phyloP scores from a whole-genome alignment of 2,113 vertebrate species.

The Seriola rivoliana region DNA sequence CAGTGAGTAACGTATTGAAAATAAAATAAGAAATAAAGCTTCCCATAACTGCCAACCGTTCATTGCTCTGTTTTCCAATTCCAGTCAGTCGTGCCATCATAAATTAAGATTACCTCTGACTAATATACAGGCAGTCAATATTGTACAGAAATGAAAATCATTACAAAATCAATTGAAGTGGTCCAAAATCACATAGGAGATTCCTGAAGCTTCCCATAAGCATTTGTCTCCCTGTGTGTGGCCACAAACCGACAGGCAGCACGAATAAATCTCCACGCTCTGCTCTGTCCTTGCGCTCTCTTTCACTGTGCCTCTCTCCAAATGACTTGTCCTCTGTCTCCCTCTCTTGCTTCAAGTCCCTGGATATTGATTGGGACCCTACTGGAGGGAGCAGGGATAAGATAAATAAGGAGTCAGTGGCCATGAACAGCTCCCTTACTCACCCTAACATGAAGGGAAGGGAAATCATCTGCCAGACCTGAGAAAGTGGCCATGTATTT shows the following conservation, averaged over 20 bases:
- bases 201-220: conserved; percentile 59
- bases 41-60: conserved; percentile 35
- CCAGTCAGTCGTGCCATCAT: conserved; percentile 50
- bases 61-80: conserved; percentile 47
- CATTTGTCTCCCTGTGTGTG: conserved; percentile 71
- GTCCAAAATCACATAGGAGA: conserved; percentile 63
- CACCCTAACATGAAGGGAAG: conserved; percentile 68
- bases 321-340: conserved; percentile 78
- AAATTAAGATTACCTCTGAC: conserved; percentile 55
- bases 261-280: conserved; percentile 71
- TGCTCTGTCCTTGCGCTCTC: conserved; percentile 66
- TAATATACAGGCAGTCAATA: conserved; percentile 52
- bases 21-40: conserved; percentile 50
- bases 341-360: conserved; percentile 67
- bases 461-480: conserved; percentile 64
- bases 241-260: conserved; percentile 66
- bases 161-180: conserved; percentile 70
- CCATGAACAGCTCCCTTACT: conserved; percentile 75
- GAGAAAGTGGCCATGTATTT: conserved; percentile 46
- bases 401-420: conserved; percentile 81
- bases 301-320: conserved; percentile 37
- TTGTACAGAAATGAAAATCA: conserved; percentile 64
- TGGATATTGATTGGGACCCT: conserved; percentile 79
- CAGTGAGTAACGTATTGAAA: conserved; percentile 5
- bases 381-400: conserved; percentile 70